These are phyloP conservation scores for Liodrosophila aerea DNA, from an alignment of 2,888 invertebrate species.

Conservation along the genomic window DNA sequence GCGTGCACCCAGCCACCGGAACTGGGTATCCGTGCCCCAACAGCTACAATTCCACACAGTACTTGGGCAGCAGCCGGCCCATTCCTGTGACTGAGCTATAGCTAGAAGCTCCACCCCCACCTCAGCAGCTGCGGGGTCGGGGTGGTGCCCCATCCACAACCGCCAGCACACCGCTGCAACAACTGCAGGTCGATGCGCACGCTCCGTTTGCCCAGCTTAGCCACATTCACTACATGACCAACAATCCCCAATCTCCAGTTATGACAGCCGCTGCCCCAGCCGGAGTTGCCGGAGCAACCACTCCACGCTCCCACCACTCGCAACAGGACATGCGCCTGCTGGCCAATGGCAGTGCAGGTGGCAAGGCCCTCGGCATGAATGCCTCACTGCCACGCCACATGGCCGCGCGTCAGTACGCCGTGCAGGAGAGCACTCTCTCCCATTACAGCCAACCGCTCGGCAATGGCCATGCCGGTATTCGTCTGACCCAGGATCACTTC, in stretches of 20 bases:
- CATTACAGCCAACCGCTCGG: constrained; percentile 81
- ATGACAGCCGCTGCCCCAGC: background rate
- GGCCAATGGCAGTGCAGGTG: constrained; percentile 62
- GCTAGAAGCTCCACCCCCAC: constrained; percentile 95
- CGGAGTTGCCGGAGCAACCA: constrained; percentile 8
- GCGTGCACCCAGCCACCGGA: constrained; percentile 71
- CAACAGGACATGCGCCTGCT: constrained; percentile 78
- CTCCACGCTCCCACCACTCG: constrained; percentile 42
- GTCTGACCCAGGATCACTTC: constrained; percentile 81
- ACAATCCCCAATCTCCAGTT: constrained; percentile 51
- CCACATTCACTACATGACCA: constrained; percentile 82
- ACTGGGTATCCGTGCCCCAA: constrained; percentile 70
- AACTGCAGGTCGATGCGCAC: constrained; percentile 78
- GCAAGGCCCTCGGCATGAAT: constrained; percentile 54
- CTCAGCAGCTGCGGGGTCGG: constrained; percentile 86
- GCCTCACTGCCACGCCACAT: constrained; percentile 73
- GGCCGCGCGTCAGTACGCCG: constrained; percentile 44
- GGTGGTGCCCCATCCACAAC: constrained; percentile 78
- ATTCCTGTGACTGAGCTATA: constrained; percentile 96
- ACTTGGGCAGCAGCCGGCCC: constrained; percentile 84
- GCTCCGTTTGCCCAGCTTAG: constrained; percentile 81
- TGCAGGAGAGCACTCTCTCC: constrained; percentile 69
- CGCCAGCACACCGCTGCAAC: constrained; percentile 70
- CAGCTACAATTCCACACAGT: constrained; percentile 82
- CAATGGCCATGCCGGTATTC: constrained; percentile 73